These are phyloP conservation scores for Drosophila rhopaloa DNA, from an alignment of 1,140 invertebrate genomes.

Conservation along the genomic window DNA sequence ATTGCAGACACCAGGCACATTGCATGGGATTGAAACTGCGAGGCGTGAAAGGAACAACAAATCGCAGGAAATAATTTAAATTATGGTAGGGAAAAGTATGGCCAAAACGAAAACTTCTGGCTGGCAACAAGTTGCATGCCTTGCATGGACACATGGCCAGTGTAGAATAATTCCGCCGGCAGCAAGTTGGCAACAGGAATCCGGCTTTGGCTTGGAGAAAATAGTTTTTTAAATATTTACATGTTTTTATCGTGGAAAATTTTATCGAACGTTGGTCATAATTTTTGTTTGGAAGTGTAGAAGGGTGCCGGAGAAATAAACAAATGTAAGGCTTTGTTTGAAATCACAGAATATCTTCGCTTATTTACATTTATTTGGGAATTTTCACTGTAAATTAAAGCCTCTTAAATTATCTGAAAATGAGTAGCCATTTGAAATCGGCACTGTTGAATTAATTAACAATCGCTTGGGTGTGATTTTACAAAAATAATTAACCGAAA, in stretches of 20 bases:
- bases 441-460: neutral
- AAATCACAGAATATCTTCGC: neutral
- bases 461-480: no score
- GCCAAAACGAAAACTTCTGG: constrained; percentile 21
- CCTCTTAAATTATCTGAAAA: neutral
- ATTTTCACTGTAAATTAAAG: neutral
- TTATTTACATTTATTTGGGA: neutral
- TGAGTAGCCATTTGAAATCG: neutral
- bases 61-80: constrained; percentile 13
- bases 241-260: constrained; percentile 20
- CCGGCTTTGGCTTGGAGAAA: neutral
- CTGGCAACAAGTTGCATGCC: constrained; percentile 39
- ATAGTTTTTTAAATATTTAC: constrained; percentile 55
- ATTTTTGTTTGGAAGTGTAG: neutral
- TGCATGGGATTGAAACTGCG: constrained; percentile 4
- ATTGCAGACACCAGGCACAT: constrained; percentile 40
- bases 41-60: constrained; percentile 17
- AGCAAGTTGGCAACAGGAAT: constrained; percentile 5
- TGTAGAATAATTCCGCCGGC: constrained; percentile 19
- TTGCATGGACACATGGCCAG: constrained; percentile 33
- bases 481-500: no score
- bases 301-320: neutral
- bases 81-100: constrained; percentile 4
- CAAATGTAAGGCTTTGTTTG: neutral
- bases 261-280: constrained; percentile 9